Evolutionary conservation across 2,113 vertebrate genomes (phyloP), one percentile per base, ranked within the genome.

Genomic region (Perccottus glenii): DNA sequence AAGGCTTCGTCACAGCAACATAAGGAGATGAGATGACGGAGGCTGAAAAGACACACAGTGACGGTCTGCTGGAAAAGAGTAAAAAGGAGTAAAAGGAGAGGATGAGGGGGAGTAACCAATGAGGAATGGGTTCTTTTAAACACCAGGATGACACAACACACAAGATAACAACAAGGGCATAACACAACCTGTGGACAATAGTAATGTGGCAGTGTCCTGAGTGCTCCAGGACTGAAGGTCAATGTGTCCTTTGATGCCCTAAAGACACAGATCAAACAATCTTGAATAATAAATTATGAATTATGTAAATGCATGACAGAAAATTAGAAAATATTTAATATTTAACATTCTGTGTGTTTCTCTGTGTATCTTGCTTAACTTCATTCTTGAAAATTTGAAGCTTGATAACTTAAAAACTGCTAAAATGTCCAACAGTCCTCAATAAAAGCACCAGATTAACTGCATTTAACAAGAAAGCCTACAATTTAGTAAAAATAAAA

Each of bases 191-290:
- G 64, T 64, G 9, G 50, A 74, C 73, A 83, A 82, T 70, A 70
- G 16, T 61, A 78, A 83, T 77, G 33, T 85, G 69, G 62, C n/a
- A 58, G 32, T 1, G 50, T 51, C 4, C 50, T 57, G 70, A 59
- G 9, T 60, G 47, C 27, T 69, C 16, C 0, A 57, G 5, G 67
- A 77, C 1, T 75, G 75, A 85, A 84, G 81, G 84, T 78, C 79
- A 83, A 60, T 19, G 8, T 42, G 64, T 59, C 67, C 75, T 72
- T 70, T 9, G 35, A 9, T 66, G 68, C 55, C 60, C 40, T 10
- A 7, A 11, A 40, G 7, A 1, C 36, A 42, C 3, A 43, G 36
- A 55, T 11, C 6, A 19, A 11, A 38, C 0, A 6, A 16, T 4
- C 8, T 46, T 46, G 5, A 40, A 6, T 6, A 40, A 40, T 40